Evolutionary conservation across 2,888 invertebrate genomes (phyloP), one percentile per base, ranked within the genome.

Genomic region (Azorinus chamasolen): DNA sequence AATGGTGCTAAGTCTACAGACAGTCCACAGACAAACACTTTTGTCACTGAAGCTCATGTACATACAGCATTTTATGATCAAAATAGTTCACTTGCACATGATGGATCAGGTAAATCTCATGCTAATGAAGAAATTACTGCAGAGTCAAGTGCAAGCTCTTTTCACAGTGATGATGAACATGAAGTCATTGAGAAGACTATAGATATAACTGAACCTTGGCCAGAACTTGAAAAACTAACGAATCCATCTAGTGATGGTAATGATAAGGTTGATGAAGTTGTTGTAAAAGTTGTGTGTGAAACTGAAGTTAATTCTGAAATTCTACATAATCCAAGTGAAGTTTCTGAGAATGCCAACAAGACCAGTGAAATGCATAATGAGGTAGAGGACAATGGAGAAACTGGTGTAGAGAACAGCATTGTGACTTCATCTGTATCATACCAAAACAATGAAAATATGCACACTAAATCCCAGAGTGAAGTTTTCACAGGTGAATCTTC

Each of bases 171-270:
- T 14, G 6, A 41, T 12, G 16, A 10, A 22, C 4, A 54, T 27
- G 37, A 54, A 16, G 8, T 14, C 14, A 51, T 18, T 22, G 63
- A 20, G 6, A 50, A 57, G 14, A 27, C 63, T 41, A 20, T 32
- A 24, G 57, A 20, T 50, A n/a, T 39, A 0, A 14, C 25, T 32
- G 59, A 71, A 54, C 77, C 77, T 39, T 79, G 81, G 81, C 81
- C 84, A 43, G 70, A 79, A 46, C 43, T 83, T 24, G 79, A 81
- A 58, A 57, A 61, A 32, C 41, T 83, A 16, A 73, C 65, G 10
- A 32, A 4, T 6, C 4, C 32, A 6, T 4, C 10, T 32, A 32
- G 32, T 32, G 32, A 32, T 4, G 32, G 10, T 6, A 10, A 32
- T 32, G 32, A 32, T 6, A 32, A 32, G 32, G 32, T 32, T 6